Evolutionary conservation across 2,113 vertebrate species (phyloP).

Genomic region (Sylvilagus bachmani): DNA sequence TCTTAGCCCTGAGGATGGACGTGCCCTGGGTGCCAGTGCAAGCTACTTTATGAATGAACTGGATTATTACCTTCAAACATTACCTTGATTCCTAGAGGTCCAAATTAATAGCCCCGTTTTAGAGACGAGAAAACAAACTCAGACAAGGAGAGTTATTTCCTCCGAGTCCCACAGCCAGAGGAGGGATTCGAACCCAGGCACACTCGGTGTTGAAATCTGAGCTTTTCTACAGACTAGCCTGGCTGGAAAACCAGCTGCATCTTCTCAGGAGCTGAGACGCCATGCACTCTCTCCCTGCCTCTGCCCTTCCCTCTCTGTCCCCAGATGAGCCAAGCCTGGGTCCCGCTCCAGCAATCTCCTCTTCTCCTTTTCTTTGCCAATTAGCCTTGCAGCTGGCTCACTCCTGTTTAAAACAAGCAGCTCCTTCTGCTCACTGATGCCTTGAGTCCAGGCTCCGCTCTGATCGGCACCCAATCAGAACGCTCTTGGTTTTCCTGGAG

Average conservation of each 20-base stretch:
- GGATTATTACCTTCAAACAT: not conserved
- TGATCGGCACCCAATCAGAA: conserved; percentile 24
- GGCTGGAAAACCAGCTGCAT: not conserved
- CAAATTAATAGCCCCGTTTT: not conserved
- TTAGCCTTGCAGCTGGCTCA: conserved; percentile 41
- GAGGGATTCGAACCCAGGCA: fast-evolving
- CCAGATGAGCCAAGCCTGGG: not conserved
- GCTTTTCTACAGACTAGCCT: not conserved
- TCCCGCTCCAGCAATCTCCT: not conserved
- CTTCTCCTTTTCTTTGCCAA: conserved; percentile 61
- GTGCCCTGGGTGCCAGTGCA: fast-evolving
- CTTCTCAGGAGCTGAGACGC: not conserved
- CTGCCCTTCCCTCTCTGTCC: not conserved
- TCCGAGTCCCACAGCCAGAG: not conserved
- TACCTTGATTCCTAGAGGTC: not conserved
- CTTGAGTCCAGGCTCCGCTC: conserved; percentile 12
- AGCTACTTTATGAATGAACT: not conserved
- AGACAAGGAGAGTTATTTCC: not conserved
- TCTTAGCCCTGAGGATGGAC: not conserved
- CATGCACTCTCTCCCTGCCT: fast-evolving
- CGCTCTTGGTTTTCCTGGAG: conserved; percentile 53
- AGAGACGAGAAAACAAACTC: not conserved
- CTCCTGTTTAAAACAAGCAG: conserved; percentile 52
- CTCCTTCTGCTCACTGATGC: conserved; percentile 50
- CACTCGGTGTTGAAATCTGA: fast-evolving